phyloP scores from a whole-genome alignment of 2,797 vertebrate species.

The Pipistrellus pygmaeus region DNA sequence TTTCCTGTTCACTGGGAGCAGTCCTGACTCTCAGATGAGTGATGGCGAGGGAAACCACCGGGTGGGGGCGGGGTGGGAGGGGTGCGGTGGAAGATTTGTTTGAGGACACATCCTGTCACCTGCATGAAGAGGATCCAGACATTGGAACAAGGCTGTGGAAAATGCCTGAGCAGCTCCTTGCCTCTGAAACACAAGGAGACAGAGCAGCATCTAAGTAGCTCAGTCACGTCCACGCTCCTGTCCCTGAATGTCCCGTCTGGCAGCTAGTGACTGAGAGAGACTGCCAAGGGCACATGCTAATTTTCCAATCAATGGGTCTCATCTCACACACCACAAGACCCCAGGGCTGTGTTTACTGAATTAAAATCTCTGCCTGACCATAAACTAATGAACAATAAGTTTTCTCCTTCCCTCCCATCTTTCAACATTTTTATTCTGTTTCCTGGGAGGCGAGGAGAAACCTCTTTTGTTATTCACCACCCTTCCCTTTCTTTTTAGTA shows the following conservation, averaged over 20 bases:
- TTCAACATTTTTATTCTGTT: conserved; percentile 43
- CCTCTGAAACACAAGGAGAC: background rate
- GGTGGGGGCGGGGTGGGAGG: background rate
- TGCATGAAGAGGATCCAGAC: background rate
- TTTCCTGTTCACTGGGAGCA: background rate
- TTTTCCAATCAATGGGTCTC: conserved; percentile 70
- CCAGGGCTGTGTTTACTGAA: conserved; percentile 3
- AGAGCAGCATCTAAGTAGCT: background rate
- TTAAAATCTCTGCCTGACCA: conserved; percentile 58
- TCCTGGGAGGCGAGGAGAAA: conserved; percentile 32
- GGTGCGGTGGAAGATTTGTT: rapidly evolving
- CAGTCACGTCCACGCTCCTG: background rate
- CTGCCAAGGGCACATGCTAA: conserved; percentile 54
- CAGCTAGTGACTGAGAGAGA: conserved; percentile 6
- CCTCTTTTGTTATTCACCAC: background rate
- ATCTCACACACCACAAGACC: background rate
- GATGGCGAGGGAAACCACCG: background rate
- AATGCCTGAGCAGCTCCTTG: background rate
- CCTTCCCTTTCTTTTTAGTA: conserved; percentile 47
- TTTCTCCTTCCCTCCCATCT: background rate
- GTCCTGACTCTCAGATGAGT: background rate
- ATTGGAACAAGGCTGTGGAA: background rate
- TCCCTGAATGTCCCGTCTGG: background rate
- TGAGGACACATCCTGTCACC: background rate
- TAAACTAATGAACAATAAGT: background rate